Evolutionary conservation across 2,797 vertebrate species (phyloP).

Genomic region (Phataginus tricuspis): DNA sequence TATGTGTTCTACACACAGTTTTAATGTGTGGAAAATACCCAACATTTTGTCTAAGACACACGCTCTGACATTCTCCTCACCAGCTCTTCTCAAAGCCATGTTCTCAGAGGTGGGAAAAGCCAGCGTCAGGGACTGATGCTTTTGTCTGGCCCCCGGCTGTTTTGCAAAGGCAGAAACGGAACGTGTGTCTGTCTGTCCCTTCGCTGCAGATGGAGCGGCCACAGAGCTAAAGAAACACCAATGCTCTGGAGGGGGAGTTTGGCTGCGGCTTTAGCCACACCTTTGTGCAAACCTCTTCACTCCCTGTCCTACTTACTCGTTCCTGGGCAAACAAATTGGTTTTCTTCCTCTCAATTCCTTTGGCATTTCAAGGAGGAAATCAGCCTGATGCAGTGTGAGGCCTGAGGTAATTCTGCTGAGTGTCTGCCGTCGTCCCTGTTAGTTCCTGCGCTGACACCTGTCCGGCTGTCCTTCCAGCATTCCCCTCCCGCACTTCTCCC

Average conservation of each 20-base stretch:
- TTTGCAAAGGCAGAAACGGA: neutral
- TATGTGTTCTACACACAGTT: neutral
- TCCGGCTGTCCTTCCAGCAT: neutral
- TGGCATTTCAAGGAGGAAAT: neutral
- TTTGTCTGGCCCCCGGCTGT: neutral
- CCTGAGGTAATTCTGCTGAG: neutral
- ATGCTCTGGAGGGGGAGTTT: neutral
- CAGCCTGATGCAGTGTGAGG: neutral
- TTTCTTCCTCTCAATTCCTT: neutral
- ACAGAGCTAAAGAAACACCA: neutral
- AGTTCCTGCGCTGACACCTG: neutral
- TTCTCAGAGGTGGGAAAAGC: neutral
- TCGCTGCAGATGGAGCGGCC: neutral
- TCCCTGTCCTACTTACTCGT: neutral
- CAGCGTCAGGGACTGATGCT: neutral
- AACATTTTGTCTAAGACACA: neutral
- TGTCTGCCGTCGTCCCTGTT: neutral
- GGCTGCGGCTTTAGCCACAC: neutral
- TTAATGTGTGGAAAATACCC: neutral
- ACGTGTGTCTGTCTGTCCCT: slow-evolving; percentile 6
- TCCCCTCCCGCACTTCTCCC: neutral
- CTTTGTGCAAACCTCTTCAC: neutral
- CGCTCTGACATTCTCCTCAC: neutral
- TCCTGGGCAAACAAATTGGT: neutral
- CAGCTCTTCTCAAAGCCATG: neutral